phyloP scores from a whole-genome alignment of 2,797 vertebrate genomes.

The Fringilla coelebs region DNA sequence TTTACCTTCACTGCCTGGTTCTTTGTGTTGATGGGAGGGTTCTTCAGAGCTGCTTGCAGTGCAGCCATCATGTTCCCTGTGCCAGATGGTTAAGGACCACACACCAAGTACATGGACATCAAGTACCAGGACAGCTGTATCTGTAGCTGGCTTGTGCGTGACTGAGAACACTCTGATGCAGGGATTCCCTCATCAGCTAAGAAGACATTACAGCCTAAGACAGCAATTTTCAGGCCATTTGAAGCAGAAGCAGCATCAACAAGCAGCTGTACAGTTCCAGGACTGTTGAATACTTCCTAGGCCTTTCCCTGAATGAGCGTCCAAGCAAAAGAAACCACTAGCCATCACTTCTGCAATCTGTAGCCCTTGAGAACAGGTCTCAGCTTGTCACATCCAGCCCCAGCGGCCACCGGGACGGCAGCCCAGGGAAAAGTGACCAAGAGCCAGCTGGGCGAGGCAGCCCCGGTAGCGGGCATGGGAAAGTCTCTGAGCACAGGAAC shows the following conservation, averaged over 20 bases:
- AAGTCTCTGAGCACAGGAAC: neutral
- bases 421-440: neutral
- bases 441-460: neutral
- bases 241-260: neutral
- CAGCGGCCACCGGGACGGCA: neutral
- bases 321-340: neutral
- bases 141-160: neutral
- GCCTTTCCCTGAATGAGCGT: neutral
- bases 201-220: neutral
- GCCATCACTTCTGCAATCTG: neutral
- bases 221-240: neutral
- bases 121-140: neutral
- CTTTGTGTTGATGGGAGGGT: slow-evolving; percentile 97
- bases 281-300: neutral
- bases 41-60: slow-evolving; percentile 93
- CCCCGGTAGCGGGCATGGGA: accelerated
- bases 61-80: slow-evolving; percentile 95
- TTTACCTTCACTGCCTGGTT: slow-evolving; percentile 94
- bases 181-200: neutral
- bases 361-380: neutral
- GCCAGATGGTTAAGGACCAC: slow-evolving; percentile 78
- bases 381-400: neutral
- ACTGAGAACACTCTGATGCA: neutral
- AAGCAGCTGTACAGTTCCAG: neutral
- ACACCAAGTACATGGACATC: neutral